Evolutionary conservation across 1,140 invertebrate species (phyloP), one percentile per base, ranked within the genome.

Genomic region (Drosophila pachea): DNA sequence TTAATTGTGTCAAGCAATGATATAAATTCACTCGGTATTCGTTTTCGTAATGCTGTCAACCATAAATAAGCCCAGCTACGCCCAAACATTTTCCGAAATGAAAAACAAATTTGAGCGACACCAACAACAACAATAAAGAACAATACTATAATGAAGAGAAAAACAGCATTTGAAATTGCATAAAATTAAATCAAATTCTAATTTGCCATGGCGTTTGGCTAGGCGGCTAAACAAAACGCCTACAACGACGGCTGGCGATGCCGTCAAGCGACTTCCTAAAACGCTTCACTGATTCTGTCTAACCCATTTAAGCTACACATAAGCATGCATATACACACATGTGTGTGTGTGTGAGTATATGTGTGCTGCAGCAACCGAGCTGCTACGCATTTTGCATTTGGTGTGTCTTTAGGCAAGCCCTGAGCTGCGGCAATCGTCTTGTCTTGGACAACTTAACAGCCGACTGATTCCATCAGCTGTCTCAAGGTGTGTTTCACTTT

Each of bases 141-240:
- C 59, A 50, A 77, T 55, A 73, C 38, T 29, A 31, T 49, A 73
- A 60, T 70, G 47, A 22, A 38, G 40, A 31, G 33, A 59, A 50
- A 45, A 53, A 32, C 42, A 81, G 65, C 79, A 76, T 76, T 84
- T 79, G 56, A 71, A 81, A 81, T 84, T 84, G 79, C 81, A 84
- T 84, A 84, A 86, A 86, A 86, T 86, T 86, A 86, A 84, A 86
- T 76, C 73, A 84, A 86, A 84, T 84, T 84, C 81, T 74, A 83
- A 83, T 83, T 82, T 69, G 75, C 71, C 70, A 72, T 76, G 71
- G 78, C 76, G 68, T 65, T 78, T 63, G 48, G 48, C 33, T 31
- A 52, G 65, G 66, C 63, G 73, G 67, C 64, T 68, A 66, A 72
- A 74, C 58, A 71, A 60, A 74, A 86, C 79, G 79, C 81, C 79